A percentile compares a stretch with the other conserved stretches of the same genome.
These are phyloP conservation scores for Geotrupes spiniger DNA, from an alignment of 2,888 invertebrate genomes.

Conservation along the genomic window DNA sequence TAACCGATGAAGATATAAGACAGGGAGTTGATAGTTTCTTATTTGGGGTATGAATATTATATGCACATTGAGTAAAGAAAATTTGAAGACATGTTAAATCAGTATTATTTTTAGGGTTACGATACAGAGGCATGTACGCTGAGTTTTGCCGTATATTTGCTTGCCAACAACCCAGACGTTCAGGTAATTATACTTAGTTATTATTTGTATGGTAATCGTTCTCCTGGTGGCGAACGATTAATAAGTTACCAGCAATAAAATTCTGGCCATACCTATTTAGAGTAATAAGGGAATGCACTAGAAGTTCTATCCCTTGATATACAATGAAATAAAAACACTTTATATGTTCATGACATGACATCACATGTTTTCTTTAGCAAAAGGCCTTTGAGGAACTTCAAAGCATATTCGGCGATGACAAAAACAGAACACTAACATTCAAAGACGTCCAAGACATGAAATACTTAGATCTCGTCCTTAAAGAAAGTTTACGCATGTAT, in stretches of 20 bases:
- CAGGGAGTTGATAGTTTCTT: conserved; percentile 54
- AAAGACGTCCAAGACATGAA: conserved; percentile 48
- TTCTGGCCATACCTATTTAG: too few relatives aligned
- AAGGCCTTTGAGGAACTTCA: conserved; percentile 38
- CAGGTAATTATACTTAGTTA: conserved; percentile 28
- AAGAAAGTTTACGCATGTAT: conserved; percentile 56
- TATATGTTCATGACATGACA: too few relatives aligned
- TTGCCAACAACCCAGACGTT: conserved; percentile 27
- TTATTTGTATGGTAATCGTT: too few relatives aligned
- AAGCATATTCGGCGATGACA: conserved; percentile 33
- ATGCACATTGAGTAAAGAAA: too few relatives aligned
- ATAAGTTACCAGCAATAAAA: too few relatives aligned
- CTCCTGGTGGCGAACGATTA: too few relatives aligned
- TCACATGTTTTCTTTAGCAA: conserved; percentile 20
- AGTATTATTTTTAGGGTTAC: conserved; percentile 30
- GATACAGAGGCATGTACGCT: conserved; percentile 31
- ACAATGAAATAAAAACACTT: too few relatives aligned
- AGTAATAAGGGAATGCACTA: too few relatives aligned
- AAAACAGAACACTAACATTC: conserved; percentile 33
- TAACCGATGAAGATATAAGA: conserved; percentile 33
- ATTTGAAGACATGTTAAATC: too few relatives aligned
- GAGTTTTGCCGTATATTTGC: conserved; percentile 24
- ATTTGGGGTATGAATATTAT: conserved; percentile 65
- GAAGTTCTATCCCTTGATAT: too few relatives aligned
- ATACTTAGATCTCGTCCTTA: conserved; percentile 58